These are phyloP conservation scores for Sarcophaga peregrina DNA, from an alignment of 1,140 invertebrate genomes.

Conservation along the genomic window DNA sequence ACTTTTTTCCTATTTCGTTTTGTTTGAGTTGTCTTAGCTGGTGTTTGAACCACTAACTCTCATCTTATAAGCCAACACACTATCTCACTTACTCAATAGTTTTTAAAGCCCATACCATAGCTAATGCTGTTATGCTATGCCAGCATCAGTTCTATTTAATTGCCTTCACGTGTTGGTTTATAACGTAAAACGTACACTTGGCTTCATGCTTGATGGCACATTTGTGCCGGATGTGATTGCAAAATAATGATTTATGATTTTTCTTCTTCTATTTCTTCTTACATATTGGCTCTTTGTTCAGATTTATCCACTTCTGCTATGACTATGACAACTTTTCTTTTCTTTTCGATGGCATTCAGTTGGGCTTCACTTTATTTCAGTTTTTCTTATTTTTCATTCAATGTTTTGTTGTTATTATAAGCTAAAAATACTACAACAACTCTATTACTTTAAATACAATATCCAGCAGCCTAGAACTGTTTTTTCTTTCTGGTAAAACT, in stretches of 20 bases:
- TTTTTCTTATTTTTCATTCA: background rate
- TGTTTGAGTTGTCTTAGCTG: no score
- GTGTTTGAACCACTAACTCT: no score
- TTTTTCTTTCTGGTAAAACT: background rate
- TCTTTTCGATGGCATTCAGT: background rate
- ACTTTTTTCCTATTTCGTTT: no score
- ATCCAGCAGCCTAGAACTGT: background rate
- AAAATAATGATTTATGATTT: constrained; percentile 41
- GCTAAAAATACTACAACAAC: constrained; percentile 13
- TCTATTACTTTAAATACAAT: constrained; percentile 19
- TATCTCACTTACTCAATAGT: no score
- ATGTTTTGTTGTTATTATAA: background rate
- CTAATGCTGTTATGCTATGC: no score
- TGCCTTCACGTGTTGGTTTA: no score
- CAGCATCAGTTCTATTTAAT: no score
- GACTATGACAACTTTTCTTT: constrained; percentile 19
- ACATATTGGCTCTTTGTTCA: no score
- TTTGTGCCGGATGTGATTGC: constrained; percentile 38
- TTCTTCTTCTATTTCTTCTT: background rate
- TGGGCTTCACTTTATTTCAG: background rate
- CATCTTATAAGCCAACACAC: no score
- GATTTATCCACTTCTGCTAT: constrained; percentile 16
- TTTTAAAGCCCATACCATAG: no score
- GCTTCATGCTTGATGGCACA: constrained; percentile 34
- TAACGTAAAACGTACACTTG: background rate